A percentile compares a stretch with the other conserved stretches of the same genome.
phyloP scores from a whole-genome alignment of 2,797 vertebrate species.

The Oceanodroma leucorhoa region DNA sequence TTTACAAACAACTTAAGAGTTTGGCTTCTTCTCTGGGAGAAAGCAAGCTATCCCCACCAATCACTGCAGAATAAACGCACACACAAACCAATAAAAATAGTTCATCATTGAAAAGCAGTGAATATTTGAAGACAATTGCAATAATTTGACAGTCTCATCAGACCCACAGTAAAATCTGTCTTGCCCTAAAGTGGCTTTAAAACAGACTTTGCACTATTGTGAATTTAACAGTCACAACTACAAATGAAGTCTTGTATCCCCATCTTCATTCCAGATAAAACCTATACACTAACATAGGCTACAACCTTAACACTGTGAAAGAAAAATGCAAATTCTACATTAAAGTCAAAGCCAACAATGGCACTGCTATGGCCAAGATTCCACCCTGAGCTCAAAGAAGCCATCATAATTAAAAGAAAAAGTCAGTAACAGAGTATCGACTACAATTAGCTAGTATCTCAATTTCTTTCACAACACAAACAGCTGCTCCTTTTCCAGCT shows the following conservation, averaged over 20 bases:
- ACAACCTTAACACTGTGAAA: background rate
- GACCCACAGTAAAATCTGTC: background rate
- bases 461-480: background rate
- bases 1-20: background rate
- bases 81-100: background rate
- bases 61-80: background rate
- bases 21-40: background rate
- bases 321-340: background rate
- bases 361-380: background rate
- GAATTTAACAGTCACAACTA: background rate
- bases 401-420: background rate
- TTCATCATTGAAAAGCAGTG: background rate
- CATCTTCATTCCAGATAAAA: background rate
- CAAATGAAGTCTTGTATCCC: background rate
- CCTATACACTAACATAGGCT: background rate
- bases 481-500: background rate
- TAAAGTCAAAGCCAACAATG: background rate
- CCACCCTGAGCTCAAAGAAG: background rate
- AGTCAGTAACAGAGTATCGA: background rate
- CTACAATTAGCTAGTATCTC: background rate
- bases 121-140: background rate
- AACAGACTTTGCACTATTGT: background rate
- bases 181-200: background rate
- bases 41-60: background rate
- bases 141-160: background rate